Percentiles rank a stretch among this genome's conserved stretches.
Evolutionary conservation across 1,140 invertebrate species (phyloP).

Genomic region (Drosophila orosa): DNA sequence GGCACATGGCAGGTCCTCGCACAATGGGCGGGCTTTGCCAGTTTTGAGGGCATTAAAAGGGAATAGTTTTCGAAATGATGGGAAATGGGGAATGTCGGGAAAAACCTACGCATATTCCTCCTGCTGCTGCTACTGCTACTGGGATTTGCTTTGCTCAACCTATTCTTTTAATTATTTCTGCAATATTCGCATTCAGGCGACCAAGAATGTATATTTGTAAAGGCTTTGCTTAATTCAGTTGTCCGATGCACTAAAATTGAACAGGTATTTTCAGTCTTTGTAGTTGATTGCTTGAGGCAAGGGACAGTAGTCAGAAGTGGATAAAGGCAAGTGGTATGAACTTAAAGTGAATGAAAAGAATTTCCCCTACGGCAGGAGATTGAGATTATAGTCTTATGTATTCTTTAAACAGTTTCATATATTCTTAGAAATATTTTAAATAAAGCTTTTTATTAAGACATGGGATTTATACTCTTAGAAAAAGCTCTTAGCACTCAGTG

Average conservation of each 20-base stretch:
- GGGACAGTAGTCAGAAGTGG: background rate
- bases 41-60: constrained; percentile 19
- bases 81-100: background rate
- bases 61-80: constrained; percentile 21
- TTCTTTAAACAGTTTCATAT: background rate
- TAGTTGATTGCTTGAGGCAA: background rate
- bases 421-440: background rate
- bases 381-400: background rate
- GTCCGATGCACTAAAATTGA: constrained; percentile 5
- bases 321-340: background rate
- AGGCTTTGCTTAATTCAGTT: constrained; percentile 2
- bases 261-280: background rate
- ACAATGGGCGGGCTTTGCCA: constrained; percentile 30
- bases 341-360: background rate
- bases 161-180: constrained; percentile 35
- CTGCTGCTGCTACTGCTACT: background rate
- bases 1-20: constrained; percentile 26
- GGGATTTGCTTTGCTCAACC: background rate
- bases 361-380: background rate
- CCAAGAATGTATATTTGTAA: background rate
- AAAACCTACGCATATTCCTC: background rate
- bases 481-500: background rate
- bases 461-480: background rate
- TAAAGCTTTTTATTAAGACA: background rate
- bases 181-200: background rate